Base-by-base conservation (phyloP, 2,113 vertebrate species). In the Sitta europaea region DNA sequence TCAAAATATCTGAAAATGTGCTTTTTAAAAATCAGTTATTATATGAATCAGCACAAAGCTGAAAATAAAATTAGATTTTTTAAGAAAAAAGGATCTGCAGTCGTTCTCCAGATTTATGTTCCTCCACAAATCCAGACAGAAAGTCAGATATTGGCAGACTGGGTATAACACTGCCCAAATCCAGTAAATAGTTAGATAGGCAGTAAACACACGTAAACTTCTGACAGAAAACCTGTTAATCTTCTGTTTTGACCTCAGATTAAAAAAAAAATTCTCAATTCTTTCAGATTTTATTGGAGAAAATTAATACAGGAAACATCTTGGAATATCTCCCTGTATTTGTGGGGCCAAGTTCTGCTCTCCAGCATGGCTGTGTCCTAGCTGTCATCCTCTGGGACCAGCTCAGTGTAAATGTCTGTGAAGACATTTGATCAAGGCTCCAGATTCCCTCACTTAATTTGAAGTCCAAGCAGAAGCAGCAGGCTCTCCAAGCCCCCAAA, bases 31-130 rank as follows among this genome's bases (percentile, higher is more conserved):
- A 58, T 67, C 54, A 67, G 66, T 71, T 63, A 55, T 86, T 85
- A 18, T 33, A 31, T 91, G 66, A 82, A 82, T 96, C 62, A 70
- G 78, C 71, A 62, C 62, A 82, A n/a, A 79, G 88, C 61, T 71
- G 90, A 66, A 88, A 94, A 72, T 82, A 93, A 81, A 94, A 96
- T 88, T 25, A 70, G 66, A 66, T 88, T 92, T 70, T 76, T 90
- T 13, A 54, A 74, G 57, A 43, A 59, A 61, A 63, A 74, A 43
- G 6, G 18, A 31, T 72, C 54, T 86, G 62, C 2, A 2, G n/a
- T 86, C 29, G 58, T 51, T 86, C 0, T 1, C 13, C 33, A 45
- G 58, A 79, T 58, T 82, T 93, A 48, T 59, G 28, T 76, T 93
- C 22, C 51, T 86, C 79, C 58, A 59, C 31, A 62, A 83, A 85